phyloP scores from a whole-genome alignment of 64 coral and sea anemone species.

The Hydrozoanthus tunicans region DNA sequence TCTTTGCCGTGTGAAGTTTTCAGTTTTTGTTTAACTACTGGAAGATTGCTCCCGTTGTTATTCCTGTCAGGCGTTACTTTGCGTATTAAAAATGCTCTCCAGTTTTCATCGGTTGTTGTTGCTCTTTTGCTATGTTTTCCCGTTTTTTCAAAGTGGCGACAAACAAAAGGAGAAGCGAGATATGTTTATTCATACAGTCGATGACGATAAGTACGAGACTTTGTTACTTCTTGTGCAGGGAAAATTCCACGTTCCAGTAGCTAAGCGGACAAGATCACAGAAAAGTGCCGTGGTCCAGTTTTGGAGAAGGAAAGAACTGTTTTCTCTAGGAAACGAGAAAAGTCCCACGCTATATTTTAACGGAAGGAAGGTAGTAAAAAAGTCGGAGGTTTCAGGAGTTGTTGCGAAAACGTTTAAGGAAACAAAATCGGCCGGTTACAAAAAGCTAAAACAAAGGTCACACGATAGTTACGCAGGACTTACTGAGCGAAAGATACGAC shows the following conservation, averaged over 20 bases:
- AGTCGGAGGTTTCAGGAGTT: conserved; percentile 11
- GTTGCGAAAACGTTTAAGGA: conserved; percentile 14
- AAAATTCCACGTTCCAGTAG: conserved; percentile 44
- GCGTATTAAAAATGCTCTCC: conserved; percentile 33
- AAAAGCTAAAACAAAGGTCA: neutral
- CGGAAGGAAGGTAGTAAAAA: conserved; percentile 16
- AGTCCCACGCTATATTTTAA: conserved; percentile 32
- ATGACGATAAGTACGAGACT: too few relatives aligned
- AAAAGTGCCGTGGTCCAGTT: conserved; percentile 53
- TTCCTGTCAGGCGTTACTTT: conserved; percentile 34
- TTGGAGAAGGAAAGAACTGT: conserved; percentile 62
- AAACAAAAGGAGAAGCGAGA: conserved; percentile 10
- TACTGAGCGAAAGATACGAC: conserved; percentile 37
- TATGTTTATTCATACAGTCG: too few relatives aligned
- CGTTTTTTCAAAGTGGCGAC: conserved; percentile 35
- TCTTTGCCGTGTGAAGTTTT: neutral
- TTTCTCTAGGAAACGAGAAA: conserved; percentile 26
- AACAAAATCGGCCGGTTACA: too few relatives aligned
- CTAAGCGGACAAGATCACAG: conserved; percentile 39
- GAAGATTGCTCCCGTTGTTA: neutral
- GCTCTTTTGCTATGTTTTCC: conserved; percentile 61
- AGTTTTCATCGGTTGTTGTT: conserved; percentile 45
- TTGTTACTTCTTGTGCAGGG: neutral
- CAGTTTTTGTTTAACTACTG: neutral
- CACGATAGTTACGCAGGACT: conserved; percentile 39